These are phyloP conservation scores for Ectobius pallidus DNA, from an alignment of 2,888 invertebrate genomes.

Conservation along the genomic window DNA sequence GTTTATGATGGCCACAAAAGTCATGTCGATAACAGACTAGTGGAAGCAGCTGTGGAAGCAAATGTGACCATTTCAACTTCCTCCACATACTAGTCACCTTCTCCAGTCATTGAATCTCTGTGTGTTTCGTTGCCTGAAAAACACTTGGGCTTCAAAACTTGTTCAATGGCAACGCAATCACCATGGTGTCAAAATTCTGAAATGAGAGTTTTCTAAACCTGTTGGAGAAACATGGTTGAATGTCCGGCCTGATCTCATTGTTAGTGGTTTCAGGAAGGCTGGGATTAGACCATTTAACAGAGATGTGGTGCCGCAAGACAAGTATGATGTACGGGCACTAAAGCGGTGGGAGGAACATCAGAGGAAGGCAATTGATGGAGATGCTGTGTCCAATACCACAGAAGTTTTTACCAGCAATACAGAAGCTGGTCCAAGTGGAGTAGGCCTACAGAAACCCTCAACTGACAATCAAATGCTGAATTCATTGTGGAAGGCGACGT, in stretches of 20 bases:
- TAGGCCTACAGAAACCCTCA: too few species aligned
- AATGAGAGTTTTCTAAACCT: background rate
- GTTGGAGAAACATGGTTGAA: background rate
- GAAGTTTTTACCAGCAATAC: too few species aligned
- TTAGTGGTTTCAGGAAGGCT: too few species aligned
- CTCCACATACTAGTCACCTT: conserved; percentile 46
- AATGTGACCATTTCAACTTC: conserved; percentile 46
- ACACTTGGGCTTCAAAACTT: background rate
- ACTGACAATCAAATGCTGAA: too few species aligned
- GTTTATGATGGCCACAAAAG: conserved; percentile 45
- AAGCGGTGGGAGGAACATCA: background rate
- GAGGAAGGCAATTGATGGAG: background rate
- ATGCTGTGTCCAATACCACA: too few species aligned
- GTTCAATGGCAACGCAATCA: background rate
- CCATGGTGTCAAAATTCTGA: background rate
- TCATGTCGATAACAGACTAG: conserved; percentile 35
- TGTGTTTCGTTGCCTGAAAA: conserved; percentile 42
- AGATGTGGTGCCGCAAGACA: background rate
- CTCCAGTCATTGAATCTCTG: conserved; percentile 48
- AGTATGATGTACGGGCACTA: conserved; percentile 1
- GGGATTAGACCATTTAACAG: background rate
- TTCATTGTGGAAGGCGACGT: too few species aligned
- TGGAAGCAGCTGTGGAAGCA: conserved; percentile 43
- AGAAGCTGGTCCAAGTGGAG: too few species aligned
- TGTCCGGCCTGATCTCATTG: too few species aligned